Evolutionary conservation across 2,888 invertebrate genomes (phyloP), one percentile per base, ranked within the genome.

Genomic region (Salpingus planirostris): DNA sequence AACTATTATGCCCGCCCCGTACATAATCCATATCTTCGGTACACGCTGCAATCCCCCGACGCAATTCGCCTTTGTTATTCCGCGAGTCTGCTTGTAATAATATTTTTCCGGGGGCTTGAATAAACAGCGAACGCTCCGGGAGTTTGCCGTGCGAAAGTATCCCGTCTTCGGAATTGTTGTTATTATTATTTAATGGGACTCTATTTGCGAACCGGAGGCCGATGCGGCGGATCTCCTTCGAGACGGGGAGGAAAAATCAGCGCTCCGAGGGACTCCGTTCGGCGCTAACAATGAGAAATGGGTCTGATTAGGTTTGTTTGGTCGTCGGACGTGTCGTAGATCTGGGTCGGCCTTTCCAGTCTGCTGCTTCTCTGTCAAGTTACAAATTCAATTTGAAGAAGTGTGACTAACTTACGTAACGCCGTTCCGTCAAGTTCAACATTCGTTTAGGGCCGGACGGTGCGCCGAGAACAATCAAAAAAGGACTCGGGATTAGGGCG

Each of bases 351-450:
- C 38, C n/a, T 44, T 49, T 49, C 48, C 43, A 44, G 49, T 47
- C 46, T 47, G 43, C 35, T 40, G 47, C 43, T 46, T 46, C 48
- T n/a, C n/a, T 46, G 52, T 50, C 49, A 47, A 54, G 45, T 49
- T 45, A 43, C 46, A 50, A 50, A 52, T 53, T 52, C 46, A 51
- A 54, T 54, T 54, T 52, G 37, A 40, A 38, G 41, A 48, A 49
- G 48, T 51, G 52, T 49, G 52, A 49, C 45, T 44, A 42, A 47
- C 46, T 49, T 46, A 45, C 43, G 38, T 43, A 49, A 49, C 37
- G 8, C 18, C n/a, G n/a, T n/a, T n/a, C n/a, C n/a, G n/a, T n/a
- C n/a, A n/a, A n/a, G n/a, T n/a, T n/a, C n/a, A n/a, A n/a, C n/a
- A n/a, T n/a, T n/a, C n/a, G n/a, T n/a, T n/a, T n/a, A n/a, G n/a